Percentiles rank a stretch among this genome's conserved stretches.
These are phyloP conservation scores for Drosophila fuyamai DNA, from an alignment of 1,140 invertebrate species.

Conservation along the genomic window DNA sequence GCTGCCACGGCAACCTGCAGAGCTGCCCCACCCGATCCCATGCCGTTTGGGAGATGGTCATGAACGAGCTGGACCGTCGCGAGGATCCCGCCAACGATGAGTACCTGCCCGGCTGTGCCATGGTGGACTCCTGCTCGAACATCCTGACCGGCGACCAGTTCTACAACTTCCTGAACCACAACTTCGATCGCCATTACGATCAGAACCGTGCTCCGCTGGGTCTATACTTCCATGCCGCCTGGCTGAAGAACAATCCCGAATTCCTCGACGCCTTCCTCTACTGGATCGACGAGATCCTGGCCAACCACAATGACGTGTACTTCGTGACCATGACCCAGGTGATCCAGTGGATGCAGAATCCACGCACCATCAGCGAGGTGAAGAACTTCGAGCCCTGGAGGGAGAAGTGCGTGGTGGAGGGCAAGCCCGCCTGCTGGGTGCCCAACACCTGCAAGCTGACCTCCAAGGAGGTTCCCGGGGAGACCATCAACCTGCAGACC, in stretches of 20 bases:
- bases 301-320: constrained; percentile 96
- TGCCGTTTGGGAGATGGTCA: constrained; percentile 99
- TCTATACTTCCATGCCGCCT: constrained; percentile 97
- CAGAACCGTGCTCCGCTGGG: constrained; percentile 97
- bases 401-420: constrained; percentile 95
- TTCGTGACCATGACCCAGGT: constrained; percentile 99
- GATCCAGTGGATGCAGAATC: constrained; percentile 98
- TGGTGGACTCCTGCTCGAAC: constrained; percentile 98
- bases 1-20: constrained; percentile 96
- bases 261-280: constrained; percentile 96
- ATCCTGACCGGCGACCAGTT: constrained; percentile 97
- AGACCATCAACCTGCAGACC: constrained; percentile 96
- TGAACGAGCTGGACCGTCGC: constrained; percentile 96
- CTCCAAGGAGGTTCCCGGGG: constrained; percentile 95
- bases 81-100: constrained; percentile 97
- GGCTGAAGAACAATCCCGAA: constrained; percentile 97
- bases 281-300: constrained; percentile 96
- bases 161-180: constrained; percentile 98
- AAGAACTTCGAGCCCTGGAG: constrained; percentile 97
- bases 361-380: constrained; percentile 92
- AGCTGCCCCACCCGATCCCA: constrained; percentile 96
- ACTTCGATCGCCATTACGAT: constrained; percentile 97
- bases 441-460: constrained; percentile 95
- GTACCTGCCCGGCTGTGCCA: constrained; percentile 96
- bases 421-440: constrained; percentile 92